Evolutionary conservation across 2,888 invertebrate species (phyloP).

Genomic region (Tiliacea citrago): DNA sequence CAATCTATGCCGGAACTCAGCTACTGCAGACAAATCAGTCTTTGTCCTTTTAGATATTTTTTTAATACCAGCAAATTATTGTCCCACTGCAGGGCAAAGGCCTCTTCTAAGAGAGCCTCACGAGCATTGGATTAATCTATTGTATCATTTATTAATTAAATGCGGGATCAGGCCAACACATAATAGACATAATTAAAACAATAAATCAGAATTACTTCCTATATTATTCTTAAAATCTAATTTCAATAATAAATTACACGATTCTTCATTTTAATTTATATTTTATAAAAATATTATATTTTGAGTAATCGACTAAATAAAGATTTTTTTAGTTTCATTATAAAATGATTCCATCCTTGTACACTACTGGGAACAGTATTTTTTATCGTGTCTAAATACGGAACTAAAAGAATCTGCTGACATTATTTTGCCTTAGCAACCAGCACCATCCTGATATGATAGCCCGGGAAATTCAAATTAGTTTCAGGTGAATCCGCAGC

Average conservation of each 20-base stretch:
- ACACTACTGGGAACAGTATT: background rate
- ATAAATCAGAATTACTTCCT: background rate
- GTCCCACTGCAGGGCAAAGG: background rate
- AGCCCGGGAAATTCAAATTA: too few species aligned
- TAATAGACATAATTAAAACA: background rate
- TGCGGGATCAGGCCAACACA: background rate
- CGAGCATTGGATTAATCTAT: background rate
- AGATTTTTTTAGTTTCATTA: background rate
- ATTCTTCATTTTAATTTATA: background rate
- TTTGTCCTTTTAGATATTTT: background rate
- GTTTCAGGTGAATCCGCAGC: too few species aligned
- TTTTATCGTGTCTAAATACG: too few species aligned
- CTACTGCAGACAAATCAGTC: background rate
- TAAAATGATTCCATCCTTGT: background rate
- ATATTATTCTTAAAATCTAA: slow-evolving; percentile 14
- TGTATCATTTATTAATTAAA: background rate
- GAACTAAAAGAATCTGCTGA: too few species aligned
- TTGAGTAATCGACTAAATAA: slow-evolving; percentile 43
- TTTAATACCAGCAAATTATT: background rate
- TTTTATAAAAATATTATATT: slow-evolving; percentile 25
- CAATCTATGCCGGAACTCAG: background rate
- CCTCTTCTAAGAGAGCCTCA: background rate
- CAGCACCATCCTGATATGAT: too few species aligned
- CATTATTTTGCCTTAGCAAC: too few species aligned
- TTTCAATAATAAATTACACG: background rate